Evolutionary conservation across 2,888 invertebrate genomes (phyloP).

Genomic region (Pardosa pseudoannulata): DNA sequence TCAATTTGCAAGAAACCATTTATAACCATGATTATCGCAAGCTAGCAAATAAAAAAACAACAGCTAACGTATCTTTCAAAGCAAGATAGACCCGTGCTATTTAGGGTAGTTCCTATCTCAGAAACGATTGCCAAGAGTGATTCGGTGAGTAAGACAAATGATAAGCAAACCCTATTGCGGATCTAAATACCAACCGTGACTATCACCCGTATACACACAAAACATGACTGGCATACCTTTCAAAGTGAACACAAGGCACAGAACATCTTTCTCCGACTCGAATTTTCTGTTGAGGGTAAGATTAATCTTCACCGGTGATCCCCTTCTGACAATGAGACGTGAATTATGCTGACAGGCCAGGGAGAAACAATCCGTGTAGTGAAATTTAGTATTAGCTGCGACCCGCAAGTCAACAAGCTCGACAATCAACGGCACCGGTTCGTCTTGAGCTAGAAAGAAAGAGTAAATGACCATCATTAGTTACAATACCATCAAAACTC

Average conservation of each 20-base stretch:
- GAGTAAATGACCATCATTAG: background rate
- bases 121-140: no score
- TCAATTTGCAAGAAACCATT: no score
- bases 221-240: conserved; percentile 73
- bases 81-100: no score
- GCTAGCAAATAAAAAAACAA: no score
- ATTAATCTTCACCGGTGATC: conserved; percentile 75
- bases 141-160: no score
- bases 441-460: conserved; percentile 19
- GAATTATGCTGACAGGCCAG: conserved; percentile 81
- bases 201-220: no score
- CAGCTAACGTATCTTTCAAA: no score
- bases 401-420: conserved; percentile 36
- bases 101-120: no score
- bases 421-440: conserved; percentile 46
- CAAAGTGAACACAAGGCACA: conserved; percentile 75
- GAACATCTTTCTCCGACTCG: conserved; percentile 74
- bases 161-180: no score
- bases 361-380: conserved; percentile 88
- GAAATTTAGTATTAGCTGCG: conserved; percentile 76
- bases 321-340: conserved; percentile 75
- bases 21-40: no score
- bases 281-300: conserved; percentile 75
- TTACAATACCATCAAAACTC: background rate
- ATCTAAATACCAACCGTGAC: no score